A percentile compares a stretch with the other conserved stretches of the same genome.
phyloP scores from a whole-genome alignment of 2,888 invertebrate genomes.

The Sialis fuliginosa region DNA sequence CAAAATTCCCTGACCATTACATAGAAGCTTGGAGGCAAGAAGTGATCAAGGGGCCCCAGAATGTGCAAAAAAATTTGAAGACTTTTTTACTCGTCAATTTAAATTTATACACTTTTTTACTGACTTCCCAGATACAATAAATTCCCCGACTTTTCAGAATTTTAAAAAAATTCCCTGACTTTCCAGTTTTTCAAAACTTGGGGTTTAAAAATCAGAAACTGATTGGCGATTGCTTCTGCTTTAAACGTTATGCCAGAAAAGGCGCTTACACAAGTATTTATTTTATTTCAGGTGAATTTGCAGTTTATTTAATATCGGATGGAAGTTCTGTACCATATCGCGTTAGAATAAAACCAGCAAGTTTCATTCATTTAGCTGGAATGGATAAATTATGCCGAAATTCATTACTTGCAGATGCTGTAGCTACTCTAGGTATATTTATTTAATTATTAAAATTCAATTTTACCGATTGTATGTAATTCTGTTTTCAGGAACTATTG shows the following conservation, averaged over 20 bases:
- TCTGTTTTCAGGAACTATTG: slow-evolving; percentile 10
- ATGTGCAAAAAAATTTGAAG: too few relatives aligned
- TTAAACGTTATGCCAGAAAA: neutral
- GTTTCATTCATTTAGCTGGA: slow-evolving; percentile 42
- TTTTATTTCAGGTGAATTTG: slow-evolving; percentile 44
- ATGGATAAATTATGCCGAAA: slow-evolving; percentile 40
- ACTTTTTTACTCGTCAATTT: too few relatives aligned
- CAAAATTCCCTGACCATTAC: too few relatives aligned
- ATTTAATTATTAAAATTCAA: slow-evolving; percentile 27
- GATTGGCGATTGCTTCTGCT: neutral
- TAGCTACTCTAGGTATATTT: slow-evolving; percentile 49
- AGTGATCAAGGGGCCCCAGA: too few relatives aligned
- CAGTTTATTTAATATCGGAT: slow-evolving; percentile 72
- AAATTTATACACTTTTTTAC: too few relatives aligned
- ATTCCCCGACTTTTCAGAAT: too few relatives aligned
- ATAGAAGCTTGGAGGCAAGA: too few relatives aligned
- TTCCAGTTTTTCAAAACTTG: too few relatives aligned
- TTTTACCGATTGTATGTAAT: neutral
- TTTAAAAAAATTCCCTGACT: too few relatives aligned
- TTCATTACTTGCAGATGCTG: slow-evolving; percentile 60
- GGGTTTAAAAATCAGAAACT: neutral
- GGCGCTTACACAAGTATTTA: neutral
- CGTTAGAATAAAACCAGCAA: slow-evolving; percentile 34
- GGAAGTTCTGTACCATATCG: slow-evolving; percentile 56
- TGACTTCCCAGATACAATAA: too few relatives aligned